Base-by-base conservation (phyloP, 1,140 invertebrate species). In the Neoseiulus cucumeris region DNA sequence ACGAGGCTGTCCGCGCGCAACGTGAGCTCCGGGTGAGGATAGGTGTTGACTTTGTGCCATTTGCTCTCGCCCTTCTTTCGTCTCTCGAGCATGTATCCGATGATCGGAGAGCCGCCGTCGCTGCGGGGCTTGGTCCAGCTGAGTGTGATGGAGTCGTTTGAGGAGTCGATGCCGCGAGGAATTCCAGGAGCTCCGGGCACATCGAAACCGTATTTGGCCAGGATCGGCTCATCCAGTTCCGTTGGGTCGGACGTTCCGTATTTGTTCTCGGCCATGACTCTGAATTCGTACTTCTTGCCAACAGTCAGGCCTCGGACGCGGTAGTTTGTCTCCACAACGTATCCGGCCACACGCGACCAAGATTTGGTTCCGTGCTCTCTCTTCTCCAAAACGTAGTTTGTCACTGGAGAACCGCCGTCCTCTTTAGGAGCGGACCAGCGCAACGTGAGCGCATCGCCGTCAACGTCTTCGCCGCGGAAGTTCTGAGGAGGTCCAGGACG, bases 361-460 rank as follows among this genome's bases (percentile, higher is more conserved):
- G 84, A 85, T 5, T 81, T 80, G 12, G 85, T 81, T 68, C 82
- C 82, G 5, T 84, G 80, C 79, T 95, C 93, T 69, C 84, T 25
- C 77, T 89, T 95, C 76, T 99, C 95, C 64, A 98, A 83, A 45
- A 96, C 85, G 73, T 98, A 99, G 73, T 97, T 98, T 4, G 89
- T 93, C 65, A 99, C 83, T 29, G 89, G 87, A 39, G 89, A 86
- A 20, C 95, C 94, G 20, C 92, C 93, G 74, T 96, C 93, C 74
- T 92, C 89, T 71, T 87, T 89, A 0, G 95, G 94, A 71, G 93
- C 87, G 72, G 85, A 87, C 95, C 95, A 99, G 77, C 86, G 89
- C 2, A 98, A 78, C 0, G 91, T 96, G 20, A 98, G 82, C 44
- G 89, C 84, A 76, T 96, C 92, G 9, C 91, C 93, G 66, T 85